phyloP scores from a whole-genome alignment of 2,888 invertebrate genomes.

The Periphyllus acericola region DNA sequence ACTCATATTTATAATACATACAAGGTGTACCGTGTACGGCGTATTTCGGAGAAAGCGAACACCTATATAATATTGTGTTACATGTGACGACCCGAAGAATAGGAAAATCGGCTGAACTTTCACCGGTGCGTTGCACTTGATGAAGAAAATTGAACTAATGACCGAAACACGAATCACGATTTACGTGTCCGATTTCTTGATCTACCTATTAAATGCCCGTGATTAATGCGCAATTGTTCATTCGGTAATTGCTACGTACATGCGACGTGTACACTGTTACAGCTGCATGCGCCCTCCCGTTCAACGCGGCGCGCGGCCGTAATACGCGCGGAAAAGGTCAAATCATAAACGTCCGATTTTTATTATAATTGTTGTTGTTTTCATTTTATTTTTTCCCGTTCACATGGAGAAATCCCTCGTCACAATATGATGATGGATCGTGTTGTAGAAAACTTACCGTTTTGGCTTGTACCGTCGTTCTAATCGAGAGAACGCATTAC shows the following conservation, averaged over 20 bases:
- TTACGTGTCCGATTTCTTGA: slow-evolving; percentile 49
- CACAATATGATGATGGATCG: not conserved
- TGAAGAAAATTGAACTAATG: slow-evolving; percentile 53
- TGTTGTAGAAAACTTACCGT: not conserved
- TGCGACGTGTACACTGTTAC: not conserved
- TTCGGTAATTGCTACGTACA: slow-evolving; percentile 32
- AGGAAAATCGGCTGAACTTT: slow-evolving; percentile 54
- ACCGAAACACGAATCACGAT: slow-evolving; percentile 50
- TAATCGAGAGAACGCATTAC: not conserved
- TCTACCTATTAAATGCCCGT: slow-evolving; percentile 50
- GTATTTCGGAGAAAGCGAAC: slow-evolving; percentile 40
- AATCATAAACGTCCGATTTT: slow-evolving; percentile 42
- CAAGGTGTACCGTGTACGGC: not conserved
- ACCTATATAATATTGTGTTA: not conserved
- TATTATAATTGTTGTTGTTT: not conserved
- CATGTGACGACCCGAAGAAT: not conserved
- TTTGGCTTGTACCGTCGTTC: not conserved
- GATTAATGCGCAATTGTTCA: slow-evolving; percentile 53
- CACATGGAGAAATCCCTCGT: not conserved
- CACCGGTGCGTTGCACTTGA: slow-evolving; percentile 4
- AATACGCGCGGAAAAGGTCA: slow-evolving; percentile 43
- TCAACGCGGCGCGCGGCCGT: not conserved
- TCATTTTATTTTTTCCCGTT: not conserved
- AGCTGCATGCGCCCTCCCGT: not conserved
- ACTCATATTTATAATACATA: not conserved